Evolutionary conservation across 1,140 invertebrate genomes (phyloP), one percentile per base, ranked within the genome.

Genomic region (Dermatophagoides farinae): DNA sequence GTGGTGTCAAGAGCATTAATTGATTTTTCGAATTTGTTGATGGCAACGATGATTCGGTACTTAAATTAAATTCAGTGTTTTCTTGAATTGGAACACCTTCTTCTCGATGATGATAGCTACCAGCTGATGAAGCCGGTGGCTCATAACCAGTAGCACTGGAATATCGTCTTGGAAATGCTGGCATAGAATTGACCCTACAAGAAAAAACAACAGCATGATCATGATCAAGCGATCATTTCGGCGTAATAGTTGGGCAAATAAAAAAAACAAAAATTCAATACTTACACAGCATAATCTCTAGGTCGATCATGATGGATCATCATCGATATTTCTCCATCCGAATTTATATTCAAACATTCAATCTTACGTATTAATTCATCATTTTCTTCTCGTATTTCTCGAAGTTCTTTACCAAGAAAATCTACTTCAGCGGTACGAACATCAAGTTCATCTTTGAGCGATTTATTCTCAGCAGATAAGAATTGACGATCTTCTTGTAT

Each of bases 361-460:
- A 55, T n/a, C 11, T 23, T 14, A 18, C 53, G 25, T 14, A 55
- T 23, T 23, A 55, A 25, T 44, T 55, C 53, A 25, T 55, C 53
- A 55, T 55, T 55, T 25, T 55, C 53, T 14, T 55, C 53, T 4
- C 53, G 16, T 2, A 23, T 55, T 25, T 55, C 53, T 4, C 53
- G 25, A 5, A 55, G 23, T 23, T 55, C 53, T 55, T 55, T 55
- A 23, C 31, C 25, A 23, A 44, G 10, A n/a, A 55, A 25, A 12
- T 55, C 53, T 1, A 55, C 10, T 55, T 37, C 14, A 38, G 14
- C 53, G 4, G 23, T 55, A 12, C 53, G 38, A 12, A 31, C 53
- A n/a, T 55, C 53, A n/a, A 55, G 53, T 55, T 55, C 53, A 55
- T 55, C 53, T 38, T 55, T 55, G 1, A 55, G 14, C 1, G 53